A percentile compares a stretch with the other conserved stretches of the same genome.
Conservation (phyloP, 2,797 vertebrate species). For the Silurus lanzhouensis region DNA sequence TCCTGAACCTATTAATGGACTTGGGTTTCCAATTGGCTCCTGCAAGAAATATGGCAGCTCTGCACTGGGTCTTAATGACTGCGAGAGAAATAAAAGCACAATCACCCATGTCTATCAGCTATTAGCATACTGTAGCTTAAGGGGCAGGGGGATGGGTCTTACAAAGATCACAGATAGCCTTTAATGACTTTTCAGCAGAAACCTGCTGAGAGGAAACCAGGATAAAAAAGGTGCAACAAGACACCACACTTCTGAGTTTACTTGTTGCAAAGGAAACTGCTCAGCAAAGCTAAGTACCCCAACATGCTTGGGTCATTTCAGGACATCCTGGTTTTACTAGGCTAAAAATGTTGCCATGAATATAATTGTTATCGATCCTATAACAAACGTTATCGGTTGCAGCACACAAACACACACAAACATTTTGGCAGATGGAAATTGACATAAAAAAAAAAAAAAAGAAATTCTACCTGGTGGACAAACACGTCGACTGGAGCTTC, state of each 20-base stretch:
- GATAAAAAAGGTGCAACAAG: slow-evolving; percentile 77
- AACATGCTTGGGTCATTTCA: not conserved
- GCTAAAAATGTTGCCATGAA: not conserved
- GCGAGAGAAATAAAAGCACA: slow-evolving; percentile 29
- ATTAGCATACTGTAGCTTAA: slow-evolving; percentile 49
- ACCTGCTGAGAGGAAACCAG: slow-evolving; percentile 83
- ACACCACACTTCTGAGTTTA: slow-evolving; percentile 75
- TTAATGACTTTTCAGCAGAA: slow-evolving; percentile 98
- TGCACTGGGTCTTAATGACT: slow-evolving; percentile 24
- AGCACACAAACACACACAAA: not conserved
- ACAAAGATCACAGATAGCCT: slow-evolving; percentile 65
- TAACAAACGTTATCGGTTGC: not conserved
- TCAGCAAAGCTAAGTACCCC: slow-evolving; percentile 19
- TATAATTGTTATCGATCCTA: not conserved
- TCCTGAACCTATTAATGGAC: not conserved
- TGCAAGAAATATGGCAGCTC: slow-evolving; percentile 34
- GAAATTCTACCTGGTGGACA: slow-evolving; percentile 88
- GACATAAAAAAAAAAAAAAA: not conserved
- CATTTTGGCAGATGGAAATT: not conserved
- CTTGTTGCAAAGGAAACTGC: slow-evolving; percentile 50
- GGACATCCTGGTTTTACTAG: slow-evolving; percentile 37
- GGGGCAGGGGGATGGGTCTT: slow-evolving; percentile 49
- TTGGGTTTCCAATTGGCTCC: not conserved
- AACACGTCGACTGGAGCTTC: slow-evolving; percentile 95
- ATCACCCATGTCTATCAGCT: slow-evolving; percentile 47